A percentile compares a stretch with the other conserved stretches of the same genome.
phyloP scores from a whole-genome alignment of 2,113 vertebrate genomes.

The Scytalopus superciliaris region DNA sequence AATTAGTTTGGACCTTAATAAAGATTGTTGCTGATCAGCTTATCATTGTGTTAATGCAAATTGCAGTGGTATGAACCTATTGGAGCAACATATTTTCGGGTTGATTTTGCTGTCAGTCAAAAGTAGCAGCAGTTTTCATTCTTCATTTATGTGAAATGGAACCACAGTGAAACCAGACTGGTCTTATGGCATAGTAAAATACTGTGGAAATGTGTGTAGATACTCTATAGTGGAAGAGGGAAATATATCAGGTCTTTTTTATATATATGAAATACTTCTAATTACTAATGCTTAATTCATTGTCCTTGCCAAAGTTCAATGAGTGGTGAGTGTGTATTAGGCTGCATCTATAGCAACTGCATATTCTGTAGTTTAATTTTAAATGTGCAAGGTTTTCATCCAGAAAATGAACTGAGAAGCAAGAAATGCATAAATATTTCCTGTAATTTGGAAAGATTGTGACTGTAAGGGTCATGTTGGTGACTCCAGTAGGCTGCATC shows the following conservation, averaged over 20 bases:
- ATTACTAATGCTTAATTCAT: neutral
- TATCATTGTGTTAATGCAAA: neutral
- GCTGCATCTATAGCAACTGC: neutral
- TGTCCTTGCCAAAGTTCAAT: neutral
- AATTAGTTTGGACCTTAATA: neutral
- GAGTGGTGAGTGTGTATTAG: neutral
- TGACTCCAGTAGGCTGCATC: neutral
- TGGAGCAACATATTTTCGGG: neutral
- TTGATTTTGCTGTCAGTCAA: neutral
- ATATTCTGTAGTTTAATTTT: neutral
- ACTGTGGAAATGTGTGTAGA: neutral
- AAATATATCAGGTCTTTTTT: neutral
- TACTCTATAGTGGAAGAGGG: neutral
- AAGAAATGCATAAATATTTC: neutral
- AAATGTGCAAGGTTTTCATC: neutral
- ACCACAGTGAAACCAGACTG: neutral
- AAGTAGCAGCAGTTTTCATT: neutral
- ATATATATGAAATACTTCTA: neutral
- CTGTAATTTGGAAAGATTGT: neutral
- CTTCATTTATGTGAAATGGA: neutral
- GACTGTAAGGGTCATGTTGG: rapidly evolving
- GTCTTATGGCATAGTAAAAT: neutral
- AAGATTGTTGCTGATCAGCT: neutral
- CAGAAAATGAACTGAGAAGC: neutral
- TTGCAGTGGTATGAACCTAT: neutral